Base-by-base conservation (phyloP, 2,797 vertebrate species). In the Triplophysa yarkandensis region DNA sequence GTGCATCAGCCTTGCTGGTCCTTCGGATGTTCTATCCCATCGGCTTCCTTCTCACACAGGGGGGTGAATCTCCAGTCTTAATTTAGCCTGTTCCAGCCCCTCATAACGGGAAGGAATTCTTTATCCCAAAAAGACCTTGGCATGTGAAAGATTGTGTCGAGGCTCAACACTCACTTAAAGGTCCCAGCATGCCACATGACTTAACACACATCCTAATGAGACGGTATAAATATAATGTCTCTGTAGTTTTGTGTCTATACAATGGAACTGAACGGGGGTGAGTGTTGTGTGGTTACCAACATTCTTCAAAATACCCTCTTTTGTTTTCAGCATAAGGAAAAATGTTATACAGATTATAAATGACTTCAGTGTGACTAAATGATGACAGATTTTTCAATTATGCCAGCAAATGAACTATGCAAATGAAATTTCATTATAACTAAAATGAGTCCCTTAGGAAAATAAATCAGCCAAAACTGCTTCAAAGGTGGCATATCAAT, bases 1-100 rank as follows among this genome's bases (percentile, higher is more conserved):
- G 90, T 88, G 87, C 84, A 88, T 84, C 88, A 87, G 87, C 85
- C 88, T 83, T 82, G 83, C 85, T 85, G 82, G 85, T 86, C 86
- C 86, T 55, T 65, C 87, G 86, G 83, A 87, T 86, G 81, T 86
- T 87, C 84, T 81, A 87, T 84, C 85, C 83, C 73, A 83, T 84
- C 86, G 82, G 77, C 80, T 85, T 84, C 54, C 67, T 74, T 39
- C 55, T 50, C 34, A 25, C 28, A 55, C 34, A 83, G 83, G 86
- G 82, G 75, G 83, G 85, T 81, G 82, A 78, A 83, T 84, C 27
- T 46, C 10, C 10, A 16, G 6, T 27, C 39, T 79, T 72, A 79
- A 73, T 80, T 75, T 78, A 79, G 71, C 41, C 16, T n/a, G 39
- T 34, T 58, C 23, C 21, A 58, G 43, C 13, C 57, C 65, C 58